phyloP scores from a whole-genome alignment of 1,140 invertebrate genomes.

The Drosophila kepulauana region DNA sequence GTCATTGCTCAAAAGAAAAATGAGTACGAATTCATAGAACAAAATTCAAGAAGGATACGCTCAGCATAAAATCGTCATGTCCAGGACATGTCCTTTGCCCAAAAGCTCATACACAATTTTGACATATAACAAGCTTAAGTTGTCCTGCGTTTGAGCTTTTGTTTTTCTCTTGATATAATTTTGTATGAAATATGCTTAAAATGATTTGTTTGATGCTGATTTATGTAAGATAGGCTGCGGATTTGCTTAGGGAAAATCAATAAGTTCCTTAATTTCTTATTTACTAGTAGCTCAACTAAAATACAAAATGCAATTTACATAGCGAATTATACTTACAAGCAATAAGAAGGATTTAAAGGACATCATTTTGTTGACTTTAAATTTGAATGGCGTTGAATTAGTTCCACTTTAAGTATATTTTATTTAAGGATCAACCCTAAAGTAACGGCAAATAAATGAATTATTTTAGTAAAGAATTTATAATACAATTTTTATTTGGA shows the following conservation, averaged over 20 bases:
- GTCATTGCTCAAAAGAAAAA: too few species aligned
- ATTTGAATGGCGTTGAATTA: constrained; percentile 49
- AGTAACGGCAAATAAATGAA: constrained; percentile 50
- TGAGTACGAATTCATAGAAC: too few species aligned
- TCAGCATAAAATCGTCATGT: too few species aligned
- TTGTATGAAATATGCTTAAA: constrained; percentile 42
- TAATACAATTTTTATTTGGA: neutral
- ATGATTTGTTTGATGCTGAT: constrained; percentile 71
- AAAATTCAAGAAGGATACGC: too few species aligned
- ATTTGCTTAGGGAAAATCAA: too few species aligned
- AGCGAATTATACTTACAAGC: constrained; percentile 69
- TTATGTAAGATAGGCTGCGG: constrained; percentile 46
- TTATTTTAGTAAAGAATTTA: constrained; percentile 13
- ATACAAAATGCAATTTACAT: neutral
- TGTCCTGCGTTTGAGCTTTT: constrained; percentile 46
- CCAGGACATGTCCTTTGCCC: constrained; percentile 29
- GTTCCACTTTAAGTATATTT: constrained; percentile 22
- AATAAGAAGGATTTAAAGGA: constrained; percentile 72
- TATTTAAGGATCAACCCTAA: constrained; percentile 48
- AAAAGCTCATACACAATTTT: constrained; percentile 57
- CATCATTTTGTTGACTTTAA: constrained; percentile 65
- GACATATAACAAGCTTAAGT: constrained; percentile 56
- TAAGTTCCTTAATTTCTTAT: neutral
- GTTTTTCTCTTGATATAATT: constrained; percentile 13
- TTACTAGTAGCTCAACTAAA: neutral